phyloP scores from a whole-genome alignment of 1,140 invertebrate species.

The Scylla paramamosain region DNA sequence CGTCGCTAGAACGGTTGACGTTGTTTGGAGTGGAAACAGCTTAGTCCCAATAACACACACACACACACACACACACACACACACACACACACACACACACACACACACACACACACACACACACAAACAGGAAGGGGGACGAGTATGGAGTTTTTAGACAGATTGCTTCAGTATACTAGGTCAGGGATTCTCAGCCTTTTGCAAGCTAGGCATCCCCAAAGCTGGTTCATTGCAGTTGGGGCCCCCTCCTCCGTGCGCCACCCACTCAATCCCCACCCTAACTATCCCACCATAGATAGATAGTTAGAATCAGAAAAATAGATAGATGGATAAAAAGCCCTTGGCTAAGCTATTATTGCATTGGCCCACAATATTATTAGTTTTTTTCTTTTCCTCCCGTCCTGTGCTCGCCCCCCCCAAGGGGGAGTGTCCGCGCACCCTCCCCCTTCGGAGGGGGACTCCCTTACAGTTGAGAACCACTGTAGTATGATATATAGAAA shows the following conservation, averaged over 20 bases:
- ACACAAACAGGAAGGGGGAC: neutral
- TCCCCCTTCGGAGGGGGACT: too few relatives aligned
- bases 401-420: too few relatives aligned
- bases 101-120: constrained; percentile 39
- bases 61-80: constrained; percentile 34
- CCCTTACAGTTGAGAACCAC: too few relatives aligned
- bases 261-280: neutral
- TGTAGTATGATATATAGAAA: too few relatives aligned
- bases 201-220: neutral
- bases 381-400: neutral
- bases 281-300: neutral
- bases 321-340: too few relatives aligned
- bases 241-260: neutral
- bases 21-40: neutral
- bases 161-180: neutral
- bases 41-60: constrained; percentile 1
- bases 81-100: constrained; percentile 38
- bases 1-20: too few relatives aligned
- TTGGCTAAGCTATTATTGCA: too few relatives aligned
- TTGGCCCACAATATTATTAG: too few relatives aligned
- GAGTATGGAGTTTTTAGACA: neutral
- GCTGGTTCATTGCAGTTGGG: too few relatives aligned
- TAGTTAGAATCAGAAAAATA: too few relatives aligned
- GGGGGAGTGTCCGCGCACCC: too few relatives aligned
- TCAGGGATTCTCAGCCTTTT: too few relatives aligned